These are phyloP conservation scores for Vidua macroura DNA, from an alignment of 2,113 vertebrate species.

Conservation along the genomic window DNA sequence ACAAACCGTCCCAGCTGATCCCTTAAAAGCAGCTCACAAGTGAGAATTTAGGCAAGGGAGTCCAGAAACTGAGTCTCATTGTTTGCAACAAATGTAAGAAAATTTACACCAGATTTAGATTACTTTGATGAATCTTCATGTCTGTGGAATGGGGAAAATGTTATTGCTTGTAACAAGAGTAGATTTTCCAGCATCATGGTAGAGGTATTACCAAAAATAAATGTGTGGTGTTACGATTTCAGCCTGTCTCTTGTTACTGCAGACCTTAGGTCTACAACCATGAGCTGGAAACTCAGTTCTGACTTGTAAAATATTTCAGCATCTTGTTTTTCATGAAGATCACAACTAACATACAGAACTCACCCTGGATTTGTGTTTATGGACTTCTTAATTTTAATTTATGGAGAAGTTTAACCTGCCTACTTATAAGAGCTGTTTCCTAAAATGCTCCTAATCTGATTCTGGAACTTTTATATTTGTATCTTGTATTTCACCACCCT, in stretches of 20 bases:
- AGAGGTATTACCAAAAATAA: background rate
- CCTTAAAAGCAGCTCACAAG: background rate
- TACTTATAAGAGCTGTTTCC: background rate
- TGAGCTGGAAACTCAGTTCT: background rate
- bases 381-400: background rate
- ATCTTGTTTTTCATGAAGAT: background rate
- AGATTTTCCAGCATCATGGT: background rate
- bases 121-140: background rate
- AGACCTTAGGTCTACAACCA: background rate
- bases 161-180: background rate
- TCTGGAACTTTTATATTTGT: background rate
- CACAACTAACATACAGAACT: background rate
- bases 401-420: background rate
- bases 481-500: background rate
- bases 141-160: background rate
- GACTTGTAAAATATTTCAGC: background rate
- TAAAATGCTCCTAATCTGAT: background rate
- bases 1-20: background rate
- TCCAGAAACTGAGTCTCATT: background rate
- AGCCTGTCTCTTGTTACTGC: background rate
- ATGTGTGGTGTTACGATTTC: background rate
- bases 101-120: background rate
- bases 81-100: background rate
- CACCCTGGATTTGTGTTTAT: background rate
- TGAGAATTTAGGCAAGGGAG: background rate